Evolutionary conservation across 2,888 invertebrate genomes (phyloP).

Genomic region (Apeira syringaria): DNA sequence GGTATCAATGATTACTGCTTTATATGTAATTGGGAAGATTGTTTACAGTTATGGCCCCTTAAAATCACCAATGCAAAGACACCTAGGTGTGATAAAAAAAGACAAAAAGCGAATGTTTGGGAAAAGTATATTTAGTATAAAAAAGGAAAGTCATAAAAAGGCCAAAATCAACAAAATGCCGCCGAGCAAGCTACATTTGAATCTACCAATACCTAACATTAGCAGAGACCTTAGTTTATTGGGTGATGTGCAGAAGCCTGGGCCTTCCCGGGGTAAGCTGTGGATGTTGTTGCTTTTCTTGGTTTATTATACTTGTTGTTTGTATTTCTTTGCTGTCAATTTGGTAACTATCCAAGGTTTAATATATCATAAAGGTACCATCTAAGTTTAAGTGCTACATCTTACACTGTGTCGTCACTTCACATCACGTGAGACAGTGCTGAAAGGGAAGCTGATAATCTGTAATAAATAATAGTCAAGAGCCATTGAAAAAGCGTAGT

Average conservation of each 20-base stretch:
- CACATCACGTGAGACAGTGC: too few species aligned
- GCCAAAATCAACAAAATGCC: neutral
- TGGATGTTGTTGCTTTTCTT: neutral
- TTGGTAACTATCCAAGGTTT: too few species aligned
- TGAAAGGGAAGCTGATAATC: too few species aligned
- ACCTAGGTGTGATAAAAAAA: neutral
- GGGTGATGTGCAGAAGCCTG: neutral
- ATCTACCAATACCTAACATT: neutral
- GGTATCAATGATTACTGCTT: too few species aligned
- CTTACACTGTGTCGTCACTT: too few species aligned
- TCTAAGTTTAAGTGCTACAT: too few species aligned
- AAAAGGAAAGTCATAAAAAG: neutral
- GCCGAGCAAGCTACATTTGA: neutral
- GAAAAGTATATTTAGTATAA: neutral
- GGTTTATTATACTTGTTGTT: neutral
- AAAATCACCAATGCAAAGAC: neutral
- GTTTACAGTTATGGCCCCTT: neutral
- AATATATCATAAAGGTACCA: too few species aligned
- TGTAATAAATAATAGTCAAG: too few species aligned
- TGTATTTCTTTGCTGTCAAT: neutral
- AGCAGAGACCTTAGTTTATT: neutral
- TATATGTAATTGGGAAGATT: neutral
- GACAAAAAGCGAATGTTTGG: constrained; percentile 1
- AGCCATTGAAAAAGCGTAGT: too few species aligned
- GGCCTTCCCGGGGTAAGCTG: constrained; percentile 3